Conservation (phyloP, 1,140 invertebrate genomes). For the Drosophila suzukii region DNA sequence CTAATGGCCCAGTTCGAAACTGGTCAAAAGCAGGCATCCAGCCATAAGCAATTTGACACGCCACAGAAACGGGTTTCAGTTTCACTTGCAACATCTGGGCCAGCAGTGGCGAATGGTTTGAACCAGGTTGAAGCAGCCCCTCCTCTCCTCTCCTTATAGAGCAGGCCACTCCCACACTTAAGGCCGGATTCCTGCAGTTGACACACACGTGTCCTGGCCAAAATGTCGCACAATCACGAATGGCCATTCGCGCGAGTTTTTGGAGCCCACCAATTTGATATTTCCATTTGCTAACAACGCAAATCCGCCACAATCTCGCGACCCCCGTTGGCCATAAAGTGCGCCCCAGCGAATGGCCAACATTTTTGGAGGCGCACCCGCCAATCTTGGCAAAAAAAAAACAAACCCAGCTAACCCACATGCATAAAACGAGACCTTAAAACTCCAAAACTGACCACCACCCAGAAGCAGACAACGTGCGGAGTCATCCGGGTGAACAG, state of each 20-base stretch:
- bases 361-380: constrained; percentile 33
- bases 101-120: constrained; percentile 45
- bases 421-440: constrained; percentile 66
- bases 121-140: constrained; percentile 40
- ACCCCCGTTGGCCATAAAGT: constrained; percentile 60
- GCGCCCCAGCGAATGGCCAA: constrained; percentile 52
- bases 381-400: constrained; percentile 30
- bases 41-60: constrained; percentile 63
- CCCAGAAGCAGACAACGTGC: constrained; percentile 55
- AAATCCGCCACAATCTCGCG: constrained; percentile 36
- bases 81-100: constrained; percentile 66
- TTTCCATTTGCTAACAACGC: constrained; percentile 48
- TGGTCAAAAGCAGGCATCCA: constrained; percentile 51
- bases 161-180: constrained; percentile 23
- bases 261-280: constrained; percentile 33
- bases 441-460: constrained; percentile 68
- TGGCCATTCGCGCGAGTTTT: constrained; percentile 13
- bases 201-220: constrained; percentile 43
- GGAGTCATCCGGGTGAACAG: constrained; percentile 53
- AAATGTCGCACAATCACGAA: constrained; percentile 49
- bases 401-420: constrained; percentile 41
- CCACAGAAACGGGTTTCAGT: constrained; percentile 63
- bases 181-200: constrained; percentile 15
- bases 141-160: not conserved
- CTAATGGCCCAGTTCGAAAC: constrained; percentile 29